Base-by-base conservation (phyloP, 2,797 vertebrate genomes). In the Acanthis flammea region DNA sequence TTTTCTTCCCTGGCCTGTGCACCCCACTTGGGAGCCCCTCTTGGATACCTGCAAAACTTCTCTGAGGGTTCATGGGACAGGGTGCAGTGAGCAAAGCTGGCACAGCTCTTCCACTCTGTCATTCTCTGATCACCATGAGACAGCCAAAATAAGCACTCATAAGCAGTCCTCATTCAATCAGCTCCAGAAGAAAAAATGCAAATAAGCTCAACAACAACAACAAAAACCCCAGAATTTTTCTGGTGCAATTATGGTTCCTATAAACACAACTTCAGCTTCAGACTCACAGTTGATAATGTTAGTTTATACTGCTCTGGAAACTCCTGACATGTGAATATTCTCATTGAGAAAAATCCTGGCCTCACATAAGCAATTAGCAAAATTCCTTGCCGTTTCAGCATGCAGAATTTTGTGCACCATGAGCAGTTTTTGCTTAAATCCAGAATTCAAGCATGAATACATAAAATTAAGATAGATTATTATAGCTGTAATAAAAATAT, bases 371-470 rank as follows among this genome's bases (percentile, higher is more conserved):
- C 77, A 93, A 90, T 86, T 92, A 94, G 79, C 62, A 70, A 86
- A 79, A 88, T 33, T 94, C 58, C 48, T 39, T 54, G 33, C 31
- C 35, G 4, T 85, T 90, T 92, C 9, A 30, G 47, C 0, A 0
- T 76, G 80, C 47, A 84, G 73, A 75, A 78, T 94, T 94, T 95
- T 93, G 83, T 12, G 10, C 73, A 84, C 18, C 63, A 42, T 66
- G 76, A 96, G 73, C 66, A 81, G 70, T 57, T 96, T 88, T 86
- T 96, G 67, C 83, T 96, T 94, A 94, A 94, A 91, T 63, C 82
- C 79, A 78, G 76, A 94, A 90, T 90, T 81, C 35, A 83, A 73
- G 37, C 14, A 3, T 67, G 82, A 78, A 78, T 63, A 47, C 72
- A 75, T 88, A 86, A 94, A 94, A 88, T 90, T 77, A 89, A 75